These are phyloP conservation scores for Aplidium turbinatum DNA, from an alignment of 23 tunicate genomes.

Conservation along the genomic window DNA sequence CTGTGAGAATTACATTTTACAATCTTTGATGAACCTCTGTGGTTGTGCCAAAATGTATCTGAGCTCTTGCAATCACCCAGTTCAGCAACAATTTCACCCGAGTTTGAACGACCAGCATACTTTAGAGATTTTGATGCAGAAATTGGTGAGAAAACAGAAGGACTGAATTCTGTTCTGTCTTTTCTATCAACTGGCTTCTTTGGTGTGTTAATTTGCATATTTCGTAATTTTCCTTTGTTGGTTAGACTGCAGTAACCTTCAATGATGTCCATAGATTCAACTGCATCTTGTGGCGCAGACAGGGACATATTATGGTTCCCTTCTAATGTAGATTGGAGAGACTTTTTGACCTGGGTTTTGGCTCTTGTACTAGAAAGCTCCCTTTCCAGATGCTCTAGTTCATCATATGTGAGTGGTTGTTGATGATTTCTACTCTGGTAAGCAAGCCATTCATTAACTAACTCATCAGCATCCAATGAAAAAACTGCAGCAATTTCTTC, in stretches of 20 bases:
- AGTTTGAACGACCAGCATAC: slow-evolving; percentile 45
- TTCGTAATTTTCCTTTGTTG: slow-evolving; percentile 26
- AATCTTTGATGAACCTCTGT: neutral
- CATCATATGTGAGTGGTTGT: slow-evolving; percentile 1
- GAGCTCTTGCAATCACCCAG: slow-evolving; percentile 20
- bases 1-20: neutral
- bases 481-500: slow-evolving; percentile 60
- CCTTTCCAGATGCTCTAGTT: slow-evolving; percentile 27
- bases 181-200: neutral
- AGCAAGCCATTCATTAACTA: slow-evolving; percentile 85
- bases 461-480: slow-evolving; percentile 35
- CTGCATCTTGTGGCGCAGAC: neutral
- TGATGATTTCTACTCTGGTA: slow-evolving; percentile 68
- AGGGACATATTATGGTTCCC: neutral
- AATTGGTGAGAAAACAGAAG: slow-evolving; percentile 22
- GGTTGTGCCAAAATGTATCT: neutral
- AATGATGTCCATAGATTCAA: slow-evolving; percentile 14
- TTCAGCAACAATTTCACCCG: slow-evolving; percentile 53
- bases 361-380: slow-evolving; percentile 20
- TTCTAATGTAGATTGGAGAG: neutral
- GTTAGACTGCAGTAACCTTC: slow-evolving; percentile 48
- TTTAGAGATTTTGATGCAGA: slow-evolving; percentile 43
- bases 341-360: neutral
- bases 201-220: slow-evolving; percentile 11
- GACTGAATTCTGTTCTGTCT: neutral